These are phyloP conservation scores for Adelphocoris suturalis DNA, from an alignment of 2,888 invertebrate genomes.

Conservation along the genomic window DNA sequence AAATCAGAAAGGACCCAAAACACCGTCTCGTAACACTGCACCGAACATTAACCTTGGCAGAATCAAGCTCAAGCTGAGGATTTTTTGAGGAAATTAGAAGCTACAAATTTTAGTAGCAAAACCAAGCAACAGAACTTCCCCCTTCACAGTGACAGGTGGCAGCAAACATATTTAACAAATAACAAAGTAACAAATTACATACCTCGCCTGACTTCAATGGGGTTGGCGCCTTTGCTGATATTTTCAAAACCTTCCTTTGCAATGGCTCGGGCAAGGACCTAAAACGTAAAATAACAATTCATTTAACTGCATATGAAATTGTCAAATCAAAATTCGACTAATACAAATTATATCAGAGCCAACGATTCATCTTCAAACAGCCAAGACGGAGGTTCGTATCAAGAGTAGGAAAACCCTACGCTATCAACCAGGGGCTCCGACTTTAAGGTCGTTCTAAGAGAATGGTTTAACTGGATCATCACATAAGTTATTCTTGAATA, in stretches of 20 bases:
- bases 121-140: too few relatives aligned
- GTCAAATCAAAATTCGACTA: too few relatives aligned
- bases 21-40: too few relatives aligned
- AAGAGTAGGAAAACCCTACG: conserved; percentile 48
- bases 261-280: conserved; percentile 94
- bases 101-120: too few relatives aligned
- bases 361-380: conserved; percentile 57
- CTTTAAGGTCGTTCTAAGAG: conserved; percentile 35
- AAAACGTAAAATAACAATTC: background rate
- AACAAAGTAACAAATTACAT: conserved; percentile 70
- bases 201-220: conserved; percentile 95
- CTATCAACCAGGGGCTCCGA: conserved; percentile 47
- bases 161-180: too few relatives aligned
- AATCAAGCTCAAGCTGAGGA: too few relatives aligned
- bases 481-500: background rate
- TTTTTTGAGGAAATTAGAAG: too few relatives aligned
- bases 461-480: conserved; percentile 62
- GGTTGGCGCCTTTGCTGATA: conserved; percentile 98
- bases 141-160: too few relatives aligned
- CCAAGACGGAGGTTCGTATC: conserved; percentile 59
- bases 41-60: too few relatives aligned
- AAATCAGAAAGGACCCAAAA: too few relatives aligned
- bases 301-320: background rate
- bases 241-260: conserved; percentile 99
- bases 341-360: conserved; percentile 49